Conservation (phyloP, 2,113 vertebrate species). For the Eclectus roratus region DNA sequence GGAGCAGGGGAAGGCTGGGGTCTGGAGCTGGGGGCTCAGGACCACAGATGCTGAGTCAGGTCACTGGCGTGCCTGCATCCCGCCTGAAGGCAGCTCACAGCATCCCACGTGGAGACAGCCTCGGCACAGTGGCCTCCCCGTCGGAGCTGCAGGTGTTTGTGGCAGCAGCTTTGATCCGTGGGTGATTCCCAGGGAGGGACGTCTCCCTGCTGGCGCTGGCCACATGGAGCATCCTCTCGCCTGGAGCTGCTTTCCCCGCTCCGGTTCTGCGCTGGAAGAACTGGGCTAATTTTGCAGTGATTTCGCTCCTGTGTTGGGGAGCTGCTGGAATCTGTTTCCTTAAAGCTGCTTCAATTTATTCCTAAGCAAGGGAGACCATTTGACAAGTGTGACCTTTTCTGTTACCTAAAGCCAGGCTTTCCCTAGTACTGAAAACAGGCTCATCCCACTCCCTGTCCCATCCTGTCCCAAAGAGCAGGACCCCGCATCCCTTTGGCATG, state of each 20-base stretch:
- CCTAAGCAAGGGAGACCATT: background rate
- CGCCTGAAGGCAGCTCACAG: fast-evolving
- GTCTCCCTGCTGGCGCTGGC: fast-evolving
- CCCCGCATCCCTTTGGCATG: background rate
- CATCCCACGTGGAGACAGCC: background rate
- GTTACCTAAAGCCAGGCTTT: background rate
- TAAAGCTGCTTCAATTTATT: background rate
- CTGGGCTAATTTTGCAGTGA: background rate
- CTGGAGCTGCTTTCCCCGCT: background rate
- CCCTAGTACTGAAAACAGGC: background rate
- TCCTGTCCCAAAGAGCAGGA: background rate
- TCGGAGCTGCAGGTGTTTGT: conserved; percentile 24
- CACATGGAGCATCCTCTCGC: fast-evolving
- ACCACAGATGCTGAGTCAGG: fast-evolving
- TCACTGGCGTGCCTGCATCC: fast-evolving
- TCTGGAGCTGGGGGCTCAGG: background rate
- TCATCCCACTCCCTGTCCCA: background rate
- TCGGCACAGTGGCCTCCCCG: fast-evolving
- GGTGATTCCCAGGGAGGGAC: background rate
- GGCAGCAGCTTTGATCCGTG: conserved; percentile 2
- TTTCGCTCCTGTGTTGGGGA: background rate
- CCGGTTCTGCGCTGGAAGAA: background rate
- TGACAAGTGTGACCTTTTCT: background rate
- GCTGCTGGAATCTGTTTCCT: background rate
- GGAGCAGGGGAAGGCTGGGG: background rate